Percentiles rank a stretch among this genome's conserved stretches.
These are phyloP conservation scores for Eleutherodactylus coqui DNA, from an alignment of 2,797 vertebrate species.

Conservation along the genomic window DNA sequence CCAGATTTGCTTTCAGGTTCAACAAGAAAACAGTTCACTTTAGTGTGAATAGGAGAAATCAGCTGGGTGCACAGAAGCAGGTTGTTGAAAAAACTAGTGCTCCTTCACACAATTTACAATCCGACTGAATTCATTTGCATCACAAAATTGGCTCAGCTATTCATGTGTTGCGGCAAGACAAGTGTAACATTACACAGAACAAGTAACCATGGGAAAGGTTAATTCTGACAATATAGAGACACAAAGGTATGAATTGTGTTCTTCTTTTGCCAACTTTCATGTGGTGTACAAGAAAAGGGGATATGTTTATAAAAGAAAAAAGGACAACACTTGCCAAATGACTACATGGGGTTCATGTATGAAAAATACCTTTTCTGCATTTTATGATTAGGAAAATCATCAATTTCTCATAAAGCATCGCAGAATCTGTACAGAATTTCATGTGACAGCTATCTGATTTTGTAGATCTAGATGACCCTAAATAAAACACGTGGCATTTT, in stretches of 20 bases:
- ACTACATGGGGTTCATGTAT: neutral
- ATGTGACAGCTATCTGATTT: neutral
- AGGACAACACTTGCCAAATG: slow-evolving; percentile 13
- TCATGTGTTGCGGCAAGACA: slow-evolving; percentile 91
- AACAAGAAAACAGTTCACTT: slow-evolving; percentile 67
- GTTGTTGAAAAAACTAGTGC: slow-evolving; percentile 75
- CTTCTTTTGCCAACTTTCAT: slow-evolving; percentile 87
- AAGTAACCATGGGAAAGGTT: slow-evolving; percentile 94
- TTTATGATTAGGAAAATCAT: neutral
- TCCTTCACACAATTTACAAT: slow-evolving; percentile 83
- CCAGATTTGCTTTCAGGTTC: slow-evolving; percentile 68
- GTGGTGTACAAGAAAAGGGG: slow-evolving; percentile 8
- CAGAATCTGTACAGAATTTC: neutral
- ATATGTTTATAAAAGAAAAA: slow-evolving; percentile 7
- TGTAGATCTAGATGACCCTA: neutral
- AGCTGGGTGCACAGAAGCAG: slow-evolving; percentile 74
- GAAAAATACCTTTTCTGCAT: neutral
- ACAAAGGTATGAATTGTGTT: slow-evolving; percentile 84
- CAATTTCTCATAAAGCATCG: neutral
- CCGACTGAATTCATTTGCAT: slow-evolving; percentile 92
- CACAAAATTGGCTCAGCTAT: slow-evolving; percentile 90
- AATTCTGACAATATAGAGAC: slow-evolving; percentile 88
- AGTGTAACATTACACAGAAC: slow-evolving; percentile 93
- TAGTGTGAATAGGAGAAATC: slow-evolving; percentile 74
- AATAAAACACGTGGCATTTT: neutral